Base-by-base conservation (phyloP, 2,113 vertebrate species). In the Petaurus breviceps region DNA sequence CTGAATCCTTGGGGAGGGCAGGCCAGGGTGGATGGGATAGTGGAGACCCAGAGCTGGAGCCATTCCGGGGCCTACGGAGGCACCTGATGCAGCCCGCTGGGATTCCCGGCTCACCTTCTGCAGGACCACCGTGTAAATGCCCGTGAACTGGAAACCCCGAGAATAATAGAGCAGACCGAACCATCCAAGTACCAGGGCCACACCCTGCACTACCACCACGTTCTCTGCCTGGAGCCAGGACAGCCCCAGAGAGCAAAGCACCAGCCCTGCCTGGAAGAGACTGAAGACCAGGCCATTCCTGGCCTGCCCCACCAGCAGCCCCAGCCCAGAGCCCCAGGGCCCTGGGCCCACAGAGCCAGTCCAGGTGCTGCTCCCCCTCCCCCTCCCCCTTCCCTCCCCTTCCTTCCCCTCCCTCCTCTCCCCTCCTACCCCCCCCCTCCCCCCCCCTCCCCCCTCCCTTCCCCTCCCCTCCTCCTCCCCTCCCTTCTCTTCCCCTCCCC, bases 71-170 rank as follows among this genome's bases (percentile, higher is more conserved):
- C 23, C 53, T 1, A 19, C 3, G 53, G 53, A 2, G 3, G 55
- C 0, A 12, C 61, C 57, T 16, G 31, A 37, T 37, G 31, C 14
- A 14, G 14, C 61, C 61, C 1, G 31, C 0, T 26, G 31, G 57
- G 12, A 37, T 31, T 9, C 23, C 3, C 47, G 26, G 3, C 55
- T 68, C 89, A 95, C 92, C 47, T 91, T 93, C 43, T 95, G 54
- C 43, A 95, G 89, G 53, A 95, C 68, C 14, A 93, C 89, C 4
- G 49, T 68, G 89, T 91, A 95, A 47, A 95, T 95, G 19, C 92
- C 95, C 0, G 92, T 95, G 47, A 93, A 16, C 46, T 52, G 49
- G 89, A 93, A 91, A 19, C 94, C 94, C 12, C 95, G 24, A 5
- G 89, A 91, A n/a, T 68, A 93, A 31, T 93, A 91, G 47, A 95